Evolutionary conservation across 2,797 vertebrate genomes (phyloP).

Genomic region (Margarornis squamiger): DNA sequence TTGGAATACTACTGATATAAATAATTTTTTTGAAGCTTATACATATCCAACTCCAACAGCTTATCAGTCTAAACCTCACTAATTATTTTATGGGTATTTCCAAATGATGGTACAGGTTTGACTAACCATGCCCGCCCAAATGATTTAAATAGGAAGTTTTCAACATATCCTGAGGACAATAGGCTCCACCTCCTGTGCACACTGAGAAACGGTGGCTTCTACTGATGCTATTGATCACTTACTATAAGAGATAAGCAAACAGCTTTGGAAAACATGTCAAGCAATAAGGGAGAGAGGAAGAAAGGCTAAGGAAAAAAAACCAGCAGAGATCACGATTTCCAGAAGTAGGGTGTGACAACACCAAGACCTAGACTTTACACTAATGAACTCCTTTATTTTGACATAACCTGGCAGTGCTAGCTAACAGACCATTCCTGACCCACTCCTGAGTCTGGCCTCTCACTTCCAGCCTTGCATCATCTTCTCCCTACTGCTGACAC

Average conservation of each 20-base stretch:
- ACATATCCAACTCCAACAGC: not conserved
- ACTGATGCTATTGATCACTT: not conserved
- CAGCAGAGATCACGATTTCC: not conserved
- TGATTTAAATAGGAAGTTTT: not conserved
- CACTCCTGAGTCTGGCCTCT: conserved; percentile 16
- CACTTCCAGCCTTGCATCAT: conserved; percentile 34
- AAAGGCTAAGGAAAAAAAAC: not conserved
- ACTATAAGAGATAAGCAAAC: not conserved
- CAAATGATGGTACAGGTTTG: not conserved
- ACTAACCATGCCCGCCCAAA: not conserved
- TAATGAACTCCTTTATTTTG: not conserved
- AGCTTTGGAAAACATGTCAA: not conserved
- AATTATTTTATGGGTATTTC: not conserved
- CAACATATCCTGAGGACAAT: not conserved
- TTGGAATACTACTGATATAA: not conserved
- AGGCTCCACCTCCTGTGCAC: not conserved
- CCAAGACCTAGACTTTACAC: not conserved
- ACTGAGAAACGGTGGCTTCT: not conserved
- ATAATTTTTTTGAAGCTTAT: not conserved
- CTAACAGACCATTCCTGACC: not conserved
- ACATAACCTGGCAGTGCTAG: not conserved
- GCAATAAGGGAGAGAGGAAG: not conserved
- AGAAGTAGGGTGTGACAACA: not conserved
- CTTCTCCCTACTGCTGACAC: conserved; percentile 49
- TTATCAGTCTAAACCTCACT: not conserved